Conservation (phyloP, 1,140 invertebrate genomes). For the Bombus terrestris region DNA sequence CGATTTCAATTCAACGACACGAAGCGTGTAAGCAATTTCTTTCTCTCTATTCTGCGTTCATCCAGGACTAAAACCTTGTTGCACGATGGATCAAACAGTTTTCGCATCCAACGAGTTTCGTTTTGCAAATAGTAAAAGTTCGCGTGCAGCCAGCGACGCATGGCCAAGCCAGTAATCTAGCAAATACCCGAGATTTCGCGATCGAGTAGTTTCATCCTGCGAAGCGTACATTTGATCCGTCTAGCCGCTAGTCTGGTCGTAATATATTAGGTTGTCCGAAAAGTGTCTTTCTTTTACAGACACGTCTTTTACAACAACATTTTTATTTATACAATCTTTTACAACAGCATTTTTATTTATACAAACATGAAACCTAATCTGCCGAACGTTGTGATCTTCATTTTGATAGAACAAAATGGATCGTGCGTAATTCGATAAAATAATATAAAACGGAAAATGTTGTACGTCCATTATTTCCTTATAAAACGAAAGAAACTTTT, state of each 20-base stretch:
- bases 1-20: not conserved
- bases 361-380: too few relatives aligned
- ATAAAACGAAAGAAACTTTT: too few relatives aligned
- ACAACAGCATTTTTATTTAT: too few relatives aligned
- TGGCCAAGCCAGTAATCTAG: not conserved
- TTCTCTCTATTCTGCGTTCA: not conserved
- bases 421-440: too few relatives aligned
- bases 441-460: too few relatives aligned
- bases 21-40: not conserved
- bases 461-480: too few relatives aligned
- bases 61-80: not conserved
- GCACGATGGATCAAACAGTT: slow-evolving; percentile 7
- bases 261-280: slow-evolving; percentile 8
- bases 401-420: too few relatives aligned
- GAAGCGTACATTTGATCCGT: not conserved
- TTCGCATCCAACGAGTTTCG: not conserved
- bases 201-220: not conserved
- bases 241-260: slow-evolving; percentile 10
- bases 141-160: not conserved
- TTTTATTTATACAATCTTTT: too few relatives aligned
- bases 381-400: too few relatives aligned
- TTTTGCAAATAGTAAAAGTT: slow-evolving; percentile 1
- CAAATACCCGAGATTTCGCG: not conserved
- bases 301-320: too few relatives aligned
- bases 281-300: too few relatives aligned